Evolutionary conservation across 2,888 invertebrate species (phyloP), one percentile per base, ranked within the genome.

Genomic region (Acronicta alni): DNA sequence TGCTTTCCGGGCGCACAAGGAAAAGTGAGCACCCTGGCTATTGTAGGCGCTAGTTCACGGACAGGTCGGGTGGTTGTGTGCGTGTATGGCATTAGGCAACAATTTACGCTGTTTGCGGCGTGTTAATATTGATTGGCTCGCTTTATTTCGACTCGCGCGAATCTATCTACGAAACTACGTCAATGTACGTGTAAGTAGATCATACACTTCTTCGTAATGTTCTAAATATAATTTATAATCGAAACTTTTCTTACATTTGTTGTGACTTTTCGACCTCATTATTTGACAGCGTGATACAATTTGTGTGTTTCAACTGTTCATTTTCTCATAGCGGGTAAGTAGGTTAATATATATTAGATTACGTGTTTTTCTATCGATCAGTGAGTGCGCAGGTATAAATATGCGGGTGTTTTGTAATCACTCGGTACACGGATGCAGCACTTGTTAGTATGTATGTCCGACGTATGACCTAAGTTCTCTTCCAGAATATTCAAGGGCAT

Each of bases 101-200:
- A 93, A 93, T 94, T 94, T 93, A 93, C 94, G 93, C 93, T 93
- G 94, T 93, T 94, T 93, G 94, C 89, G 93, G 94, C 89, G 93
- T 94, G 93, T 94, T 93, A 92, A 93, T 94, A 94, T 94, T 94
- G 94, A 94, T 94, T 93, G 93, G 93, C 92, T 91, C 91, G 93
- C 93, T 93, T 93, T 94, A 94, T 93, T 94, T 92, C 90, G 91
- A 91, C 92, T 91, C 88, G 88, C 88, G 89, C 89, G 88, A 90
- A 90, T 92, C 90, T 90, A 92, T 91, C 87, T 86, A 84, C 87
- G 83, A 86, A 89, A 90, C 88, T 88, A 81, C 76, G 80, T 82
- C 84, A 82, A 67, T 64, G 49, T 75, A 69, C 56, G 71, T 67
- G 60, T 66, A 68, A 75, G 62, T 73, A 69, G 61, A 73, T 75